Conservation (phyloP, 2,888 invertebrate genomes). For the Eristalinus aeneus region DNA sequence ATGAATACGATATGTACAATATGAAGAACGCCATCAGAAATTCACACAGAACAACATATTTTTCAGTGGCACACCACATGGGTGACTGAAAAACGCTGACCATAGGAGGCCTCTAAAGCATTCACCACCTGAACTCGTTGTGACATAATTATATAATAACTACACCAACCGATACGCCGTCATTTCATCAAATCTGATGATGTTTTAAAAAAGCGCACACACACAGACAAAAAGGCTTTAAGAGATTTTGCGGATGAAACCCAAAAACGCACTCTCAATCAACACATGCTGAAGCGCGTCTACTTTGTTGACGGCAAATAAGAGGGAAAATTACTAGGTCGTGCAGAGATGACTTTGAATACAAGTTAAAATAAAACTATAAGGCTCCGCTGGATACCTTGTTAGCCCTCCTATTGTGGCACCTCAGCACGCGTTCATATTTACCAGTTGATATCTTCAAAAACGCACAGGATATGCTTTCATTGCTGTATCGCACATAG, state of each 20-base stretch:
- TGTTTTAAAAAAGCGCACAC: neutral
- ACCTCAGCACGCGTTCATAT: conserved; percentile 79
- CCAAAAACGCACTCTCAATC: conserved; percentile 33
- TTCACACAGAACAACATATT: conserved; percentile 3
- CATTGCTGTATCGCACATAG: conserved; percentile 28
- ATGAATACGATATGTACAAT: conserved; percentile 20
- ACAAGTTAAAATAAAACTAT: conserved; percentile 38
- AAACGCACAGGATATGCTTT: conserved; percentile 44
- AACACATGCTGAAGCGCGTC: conserved; percentile 22
- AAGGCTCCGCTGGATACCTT: conserved; percentile 56
- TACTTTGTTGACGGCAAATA: conserved; percentile 1
- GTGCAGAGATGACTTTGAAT: conserved; percentile 31
- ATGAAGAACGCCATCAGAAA: conserved; percentile 3
- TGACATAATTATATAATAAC: conserved; percentile 36
- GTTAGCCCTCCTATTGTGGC: conserved; percentile 79
- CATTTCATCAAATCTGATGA: conserved; percentile 10
- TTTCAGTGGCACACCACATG: conserved; percentile 35
- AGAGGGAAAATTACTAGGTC: conserved; percentile 42
- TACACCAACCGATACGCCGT: conserved; percentile 21
- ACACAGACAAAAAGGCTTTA: conserved; percentile 12
- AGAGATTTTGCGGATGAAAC: conserved; percentile 1
- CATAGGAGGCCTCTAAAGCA: conserved; percentile 39
- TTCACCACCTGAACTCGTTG: conserved; percentile 38
- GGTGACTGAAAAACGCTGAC: conserved; percentile 36
- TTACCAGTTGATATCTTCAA: conserved; percentile 43